Evolutionary conservation across 2,888 invertebrate genomes (phyloP), one percentile per base, ranked within the genome.

Genomic region (Lordiphosa fenestrarum): DNA sequence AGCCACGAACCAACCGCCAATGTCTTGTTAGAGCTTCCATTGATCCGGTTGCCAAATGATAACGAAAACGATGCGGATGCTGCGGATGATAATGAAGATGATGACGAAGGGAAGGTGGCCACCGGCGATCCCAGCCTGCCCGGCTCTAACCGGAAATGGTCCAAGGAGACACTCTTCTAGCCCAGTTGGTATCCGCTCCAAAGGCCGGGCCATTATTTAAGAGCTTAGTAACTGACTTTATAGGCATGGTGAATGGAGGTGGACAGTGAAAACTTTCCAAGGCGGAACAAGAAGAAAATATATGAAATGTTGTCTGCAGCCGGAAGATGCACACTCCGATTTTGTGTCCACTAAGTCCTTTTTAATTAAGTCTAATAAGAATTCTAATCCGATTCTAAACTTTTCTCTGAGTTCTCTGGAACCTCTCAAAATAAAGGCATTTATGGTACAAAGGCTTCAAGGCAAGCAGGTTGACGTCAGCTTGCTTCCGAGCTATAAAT

Each of bases 161-260:
- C 94, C 69, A 93, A 94, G 86, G 95, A 95, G 91, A 95, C 95
- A 85, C 92, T 95, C 86, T 95, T 95, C 92, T 95, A 94, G 89
- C 87, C 87, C 87, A 76, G 75, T 71, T 71, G 72, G 75, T 66
- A 62, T 64, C 66, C 60, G 56, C 66, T 66, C 59, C 72, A 68
- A 39, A 53, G 47, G 41, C 38, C 59, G 51, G 59, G 59, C 59
- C 50, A 54, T 38, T 66, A 48, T 61, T 70, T 66, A 71, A 75
- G 78, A 80, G 78, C 78, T 82, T 82, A 82, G 69, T 65, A 82
- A 81, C 66, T 60, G 78, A 81, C 71, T 77, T 80, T 66, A 59
- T 46, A 61, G 7, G 50, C 48, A 62, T 35, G 44, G 33, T 37
- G 9, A 38, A 15, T 30, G 2, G 10, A 3, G 4, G 2, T 42